A percentile compares a stretch with the other conserved stretches of the same genome.
These are phyloP conservation scores for Leptinotarsa texana DNA, from an alignment of 1,140 invertebrate genomes.

Conservation along the genomic window DNA sequence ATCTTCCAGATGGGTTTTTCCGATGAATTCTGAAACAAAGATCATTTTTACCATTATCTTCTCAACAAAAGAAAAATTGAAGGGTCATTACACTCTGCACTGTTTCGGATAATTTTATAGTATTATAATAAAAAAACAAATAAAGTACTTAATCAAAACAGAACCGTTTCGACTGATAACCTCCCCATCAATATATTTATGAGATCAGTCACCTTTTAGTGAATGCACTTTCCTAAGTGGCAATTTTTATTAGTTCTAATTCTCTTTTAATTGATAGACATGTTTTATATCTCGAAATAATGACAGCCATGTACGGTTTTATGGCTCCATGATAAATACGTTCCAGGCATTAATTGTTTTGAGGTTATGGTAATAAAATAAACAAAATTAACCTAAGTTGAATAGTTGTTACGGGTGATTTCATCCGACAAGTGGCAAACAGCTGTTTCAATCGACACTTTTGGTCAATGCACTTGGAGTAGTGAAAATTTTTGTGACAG, in stretches of 20 bases:
- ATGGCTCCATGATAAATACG: conserved; percentile 11
- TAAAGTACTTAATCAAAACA: conserved; percentile 1
- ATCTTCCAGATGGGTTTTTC: conserved; percentile 38
- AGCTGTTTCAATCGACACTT: no score
- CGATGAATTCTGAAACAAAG: conserved; percentile 40
- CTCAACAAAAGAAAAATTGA: neutral
- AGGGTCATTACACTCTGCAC: neutral
- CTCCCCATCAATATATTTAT: conserved; percentile 10
- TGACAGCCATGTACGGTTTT: neutral
- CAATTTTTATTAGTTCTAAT: conserved; percentile 12
- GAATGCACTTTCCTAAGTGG: conserved; percentile 10
- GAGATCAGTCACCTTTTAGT: conserved; percentile 16
- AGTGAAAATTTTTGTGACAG: no score
- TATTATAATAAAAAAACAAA: neutral
- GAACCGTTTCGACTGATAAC: conserved; percentile 1
- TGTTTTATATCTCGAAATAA: conserved; percentile 13
- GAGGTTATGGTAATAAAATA: conserved; percentile 1
- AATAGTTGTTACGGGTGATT: neutral
- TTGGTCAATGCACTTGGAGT: no score
- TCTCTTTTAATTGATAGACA: conserved; percentile 13
- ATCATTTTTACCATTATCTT: neutral
- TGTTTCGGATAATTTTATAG: neutral
- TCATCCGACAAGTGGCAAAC: neutral
- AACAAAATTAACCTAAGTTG: neutral
- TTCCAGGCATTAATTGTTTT: neutral